Base-by-base conservation (phyloP, 2,113 vertebrate genomes). In the Calyptomena viridis region DNA sequence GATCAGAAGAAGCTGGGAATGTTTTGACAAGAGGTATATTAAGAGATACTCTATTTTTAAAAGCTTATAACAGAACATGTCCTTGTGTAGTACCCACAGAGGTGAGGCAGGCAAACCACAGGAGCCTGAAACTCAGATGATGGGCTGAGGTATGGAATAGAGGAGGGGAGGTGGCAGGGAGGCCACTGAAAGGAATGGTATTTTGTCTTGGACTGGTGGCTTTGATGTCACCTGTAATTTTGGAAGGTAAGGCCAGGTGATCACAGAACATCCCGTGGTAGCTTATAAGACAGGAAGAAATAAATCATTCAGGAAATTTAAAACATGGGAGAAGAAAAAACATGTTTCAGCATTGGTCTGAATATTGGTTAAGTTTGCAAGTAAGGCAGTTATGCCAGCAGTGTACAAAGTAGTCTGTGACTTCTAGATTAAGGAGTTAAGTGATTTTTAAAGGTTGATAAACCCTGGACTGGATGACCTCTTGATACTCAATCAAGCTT, bases 141-240 rank as follows among this genome's bases (percentile, higher is more conserved):
- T 30, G 0, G 8, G 27, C 13, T 58, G 63, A 73, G 22, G 37
- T 73, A 44, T 27, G 8, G 16, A 44, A 19, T n/a, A n/a, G 55
- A 62, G 31, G 13, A 15, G 3, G 31, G 27, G 19, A 56, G 53
- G 42, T 0, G 2, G 56, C 14, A 33, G 12, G 28, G 16, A 59
- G 28, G 44, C 14, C 0, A 0, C 37, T 42, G 46, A 62, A 42
- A 28, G 77, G 49, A 60, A 16, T 0, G 1, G 6, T 0, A 1
- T n/a, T 84, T 64, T 82, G 15, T 16, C 33, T 53, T 73, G 39
- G 23, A 9, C 19, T 62, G 9, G 3, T 49, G 35, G 4, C 50
- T 84, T 55, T 73, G 49, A 8, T 22, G 16, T n/a, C 27, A 52
- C 15, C 44, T 1, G 1, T 21, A 44, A 35, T 25, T 80, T 62